phyloP scores from a whole-genome alignment of 1,140 invertebrate species.

The Nasonia longicornis region DNA sequence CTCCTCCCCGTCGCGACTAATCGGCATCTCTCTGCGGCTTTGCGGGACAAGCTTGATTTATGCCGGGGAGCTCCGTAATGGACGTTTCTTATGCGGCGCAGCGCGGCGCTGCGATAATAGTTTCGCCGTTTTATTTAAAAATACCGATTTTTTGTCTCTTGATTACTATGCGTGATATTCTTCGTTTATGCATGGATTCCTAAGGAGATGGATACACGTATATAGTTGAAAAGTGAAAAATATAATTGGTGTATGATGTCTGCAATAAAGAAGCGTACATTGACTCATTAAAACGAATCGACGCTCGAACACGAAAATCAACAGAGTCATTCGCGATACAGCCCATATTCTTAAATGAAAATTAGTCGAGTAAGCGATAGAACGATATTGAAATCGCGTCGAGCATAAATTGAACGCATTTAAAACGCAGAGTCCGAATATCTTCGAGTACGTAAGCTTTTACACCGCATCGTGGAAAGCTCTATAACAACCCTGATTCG shows the following conservation, averaged over 20 bases:
- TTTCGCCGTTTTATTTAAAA: background rate
- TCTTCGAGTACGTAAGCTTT: background rate
- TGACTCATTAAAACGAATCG: background rate
- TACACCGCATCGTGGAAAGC: background rate
- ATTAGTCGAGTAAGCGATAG: background rate
- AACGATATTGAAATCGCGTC: background rate
- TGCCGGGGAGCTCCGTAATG: conserved; percentile 49
- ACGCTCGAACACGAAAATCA: background rate
- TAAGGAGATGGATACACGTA: too few species aligned
- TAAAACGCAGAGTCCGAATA: background rate
- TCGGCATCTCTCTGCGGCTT: conserved; percentile 6
- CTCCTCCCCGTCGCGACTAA: conserved; percentile 19
- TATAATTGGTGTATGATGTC: too few species aligned
- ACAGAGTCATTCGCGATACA: background rate
- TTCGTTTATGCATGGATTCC: background rate
- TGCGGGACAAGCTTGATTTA: conserved; percentile 56
- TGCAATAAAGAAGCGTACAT: background rate
- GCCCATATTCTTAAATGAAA: background rate
- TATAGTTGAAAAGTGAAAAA: too few species aligned
- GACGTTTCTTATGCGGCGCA: conserved; percentile 49
- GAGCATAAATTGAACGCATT: background rate
- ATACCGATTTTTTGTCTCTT: background rate
- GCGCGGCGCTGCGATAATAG: conserved; percentile 7
- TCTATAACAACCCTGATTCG: background rate
- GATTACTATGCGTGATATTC: background rate